Evolutionary conservation across 2,113 vertebrate species (phyloP).

Genomic region (Gymnarchus niloticus): DNA sequence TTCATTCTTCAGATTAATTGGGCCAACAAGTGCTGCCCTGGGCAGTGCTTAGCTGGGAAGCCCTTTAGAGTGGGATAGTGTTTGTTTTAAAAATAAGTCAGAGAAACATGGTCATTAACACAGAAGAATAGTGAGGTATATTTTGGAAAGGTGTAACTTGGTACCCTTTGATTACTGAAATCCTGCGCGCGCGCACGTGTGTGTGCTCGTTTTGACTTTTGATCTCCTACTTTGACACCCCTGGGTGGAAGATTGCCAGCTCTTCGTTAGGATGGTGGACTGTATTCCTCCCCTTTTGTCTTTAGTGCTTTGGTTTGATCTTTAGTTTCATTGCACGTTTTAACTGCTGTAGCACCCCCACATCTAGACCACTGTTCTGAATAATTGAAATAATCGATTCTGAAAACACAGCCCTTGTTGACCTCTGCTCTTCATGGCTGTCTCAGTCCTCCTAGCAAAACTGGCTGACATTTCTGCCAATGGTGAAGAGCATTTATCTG

Average conservation of each 20-base stretch:
- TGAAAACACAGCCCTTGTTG: background rate
- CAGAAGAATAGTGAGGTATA: background rate
- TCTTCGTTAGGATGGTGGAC: background rate
- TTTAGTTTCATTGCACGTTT: background rate
- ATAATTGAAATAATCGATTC: background rate
- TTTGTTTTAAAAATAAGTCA: constrained; percentile 13
- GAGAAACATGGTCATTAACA: background rate
- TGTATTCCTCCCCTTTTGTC: constrained; percentile 24
- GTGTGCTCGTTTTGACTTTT: background rate
- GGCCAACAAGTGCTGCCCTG: constrained; percentile 12
- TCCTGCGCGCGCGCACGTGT: background rate
- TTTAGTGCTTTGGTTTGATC: constrained; percentile 29
- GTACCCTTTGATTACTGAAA: background rate
- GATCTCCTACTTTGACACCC: background rate
- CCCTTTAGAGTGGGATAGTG: background rate
- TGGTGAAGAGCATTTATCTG: background rate
- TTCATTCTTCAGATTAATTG: constrained; percentile 20
- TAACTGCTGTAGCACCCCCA: background rate
- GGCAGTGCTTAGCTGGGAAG: background rate
- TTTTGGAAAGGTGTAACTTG: background rate
- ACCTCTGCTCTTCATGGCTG: background rate
- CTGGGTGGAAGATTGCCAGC: background rate
- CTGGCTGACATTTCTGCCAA: background rate
- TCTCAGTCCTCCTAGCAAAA: background rate
- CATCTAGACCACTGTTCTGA: background rate